These are phyloP conservation scores for Oryzias melastigma DNA, from an alignment of 2,113 vertebrate genomes.

Conservation along the genomic window DNA sequence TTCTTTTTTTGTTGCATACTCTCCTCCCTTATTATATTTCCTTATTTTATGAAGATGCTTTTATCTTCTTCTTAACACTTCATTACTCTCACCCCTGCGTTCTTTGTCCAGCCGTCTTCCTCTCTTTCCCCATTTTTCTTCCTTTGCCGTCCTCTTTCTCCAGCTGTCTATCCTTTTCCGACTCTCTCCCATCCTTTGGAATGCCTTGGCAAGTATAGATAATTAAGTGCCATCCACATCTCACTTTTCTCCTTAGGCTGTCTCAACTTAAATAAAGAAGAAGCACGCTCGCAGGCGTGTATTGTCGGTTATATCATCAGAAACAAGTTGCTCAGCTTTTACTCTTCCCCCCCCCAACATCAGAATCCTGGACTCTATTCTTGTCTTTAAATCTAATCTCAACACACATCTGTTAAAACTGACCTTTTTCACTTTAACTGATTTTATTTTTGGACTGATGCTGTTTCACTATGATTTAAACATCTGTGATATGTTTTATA, in stretches of 20 bases:
- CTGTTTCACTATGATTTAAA: no score
- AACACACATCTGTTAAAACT: no score
- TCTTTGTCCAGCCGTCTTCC: not conserved
- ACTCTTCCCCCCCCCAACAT: no score
- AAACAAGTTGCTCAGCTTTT: constrained; percentile 1
- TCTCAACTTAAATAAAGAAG: not conserved
- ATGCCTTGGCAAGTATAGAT: constrained; percentile 28
- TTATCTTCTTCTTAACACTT: not conserved
- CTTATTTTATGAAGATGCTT: not conserved
- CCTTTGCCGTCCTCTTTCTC: not conserved
- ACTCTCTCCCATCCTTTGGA: constrained; percentile 20
- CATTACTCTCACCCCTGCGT: not conserved
- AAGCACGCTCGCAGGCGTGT: not conserved
- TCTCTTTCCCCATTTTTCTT: not conserved
- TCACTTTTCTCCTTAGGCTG: constrained; percentile 8
- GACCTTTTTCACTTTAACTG: no score
- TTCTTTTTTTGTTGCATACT: not conserved
- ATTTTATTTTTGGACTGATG: no score
- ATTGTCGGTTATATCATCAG: constrained; percentile 4
- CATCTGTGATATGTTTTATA: no score
- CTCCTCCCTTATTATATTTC: not conserved
- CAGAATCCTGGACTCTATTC: no score
- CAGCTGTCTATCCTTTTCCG: not conserved
- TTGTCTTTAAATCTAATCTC: no score
- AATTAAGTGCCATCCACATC: constrained; percentile 28